Evolutionary conservation across 2,888 invertebrate species (phyloP), one percentile per base, ranked within the genome.

Genomic region (Lathronympha strigana): DNA sequence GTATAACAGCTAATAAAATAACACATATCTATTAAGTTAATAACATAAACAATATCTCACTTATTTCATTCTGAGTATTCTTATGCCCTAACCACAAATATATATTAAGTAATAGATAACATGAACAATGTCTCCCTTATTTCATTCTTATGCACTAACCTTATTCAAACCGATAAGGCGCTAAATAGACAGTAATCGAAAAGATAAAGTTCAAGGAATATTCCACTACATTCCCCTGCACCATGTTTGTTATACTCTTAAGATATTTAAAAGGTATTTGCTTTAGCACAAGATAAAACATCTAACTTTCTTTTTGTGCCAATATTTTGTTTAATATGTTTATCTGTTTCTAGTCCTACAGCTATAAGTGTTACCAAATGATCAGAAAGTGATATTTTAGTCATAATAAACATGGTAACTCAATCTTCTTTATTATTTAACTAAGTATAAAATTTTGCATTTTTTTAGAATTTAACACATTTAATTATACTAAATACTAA

Each of bases 171-270:
- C 19, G 45, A 64, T 47, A 64, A 58, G 28, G 5, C 19, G 33
- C 33, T 25, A 45, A 60, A 53, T 19, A 45, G 45, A 58, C 63
- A 57, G 11, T 51, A 50, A 58, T 53, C 50, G 43, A 15, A 23
- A 13, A 11, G 57, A 63, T 58, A 63, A 51, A 11, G 40, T 45
- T 19, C 25, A 13, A 36, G 58, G 45, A 64, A 64, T 43, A 4
- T 64, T 64, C 64, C 64, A 64, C 15, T 23, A 58, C 45, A 9
- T 28, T 58, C 11, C 15, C 36, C 25, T 63, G 13, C 17, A 11
- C 4, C 36, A 13, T 17, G 19, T 36, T 53, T 58, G n/a, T 49
- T 53, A 4, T 31, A 28, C 33, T 53, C 11, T 23, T 45, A 11
- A 21, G 0, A 45, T 21, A 4, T 45, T 45, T 21, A 45, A 23